A percentile compares a stretch with the other conserved stretches of the same genome.
Conservation (phyloP, 2,113 vertebrate species). For the Xenopus laevis region DNA sequence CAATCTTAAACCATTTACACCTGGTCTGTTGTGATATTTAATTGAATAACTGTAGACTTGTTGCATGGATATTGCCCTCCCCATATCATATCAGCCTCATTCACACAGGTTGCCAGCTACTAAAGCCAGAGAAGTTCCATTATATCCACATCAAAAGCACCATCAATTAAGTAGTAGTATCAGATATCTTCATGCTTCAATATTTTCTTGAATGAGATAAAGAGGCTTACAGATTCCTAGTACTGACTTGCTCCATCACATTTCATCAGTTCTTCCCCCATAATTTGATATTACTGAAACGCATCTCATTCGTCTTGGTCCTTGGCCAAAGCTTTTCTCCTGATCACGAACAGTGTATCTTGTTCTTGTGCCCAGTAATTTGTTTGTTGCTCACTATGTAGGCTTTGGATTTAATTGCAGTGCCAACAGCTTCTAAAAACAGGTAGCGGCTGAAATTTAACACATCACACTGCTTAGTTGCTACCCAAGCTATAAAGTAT, state of each 20-base stretch:
- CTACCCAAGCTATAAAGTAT: too few species aligned
- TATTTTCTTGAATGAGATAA: too few species aligned
- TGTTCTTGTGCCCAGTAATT: not conserved
- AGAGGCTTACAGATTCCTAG: not conserved
- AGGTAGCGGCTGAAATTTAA: not conserved
- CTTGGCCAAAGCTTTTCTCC: not conserved
- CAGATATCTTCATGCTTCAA: too few species aligned
- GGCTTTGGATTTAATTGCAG: not conserved
- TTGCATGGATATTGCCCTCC: too few species aligned
- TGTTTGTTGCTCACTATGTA: not conserved
- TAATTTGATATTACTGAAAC: slow-evolving; percentile 6
- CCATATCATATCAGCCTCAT: too few species aligned
- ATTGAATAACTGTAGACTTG: too few species aligned
- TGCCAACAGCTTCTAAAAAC: not conserved
- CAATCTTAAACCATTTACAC: too few species aligned
- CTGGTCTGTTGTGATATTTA: too few species aligned
- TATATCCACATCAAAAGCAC: too few species aligned
- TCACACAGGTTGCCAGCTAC: too few species aligned
- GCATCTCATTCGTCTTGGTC: not conserved
- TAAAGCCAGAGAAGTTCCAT: too few species aligned
- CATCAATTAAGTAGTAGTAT: not conserved
- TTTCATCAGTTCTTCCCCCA: not conserved
- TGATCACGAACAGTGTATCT: not conserved
- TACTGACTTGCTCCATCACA: not conserved
- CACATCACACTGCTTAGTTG: too few species aligned